These are phyloP conservation scores for Rhinophrynus dorsalis DNA, from an alignment of 2,797 vertebrate genomes.

Conservation along the genomic window DNA sequence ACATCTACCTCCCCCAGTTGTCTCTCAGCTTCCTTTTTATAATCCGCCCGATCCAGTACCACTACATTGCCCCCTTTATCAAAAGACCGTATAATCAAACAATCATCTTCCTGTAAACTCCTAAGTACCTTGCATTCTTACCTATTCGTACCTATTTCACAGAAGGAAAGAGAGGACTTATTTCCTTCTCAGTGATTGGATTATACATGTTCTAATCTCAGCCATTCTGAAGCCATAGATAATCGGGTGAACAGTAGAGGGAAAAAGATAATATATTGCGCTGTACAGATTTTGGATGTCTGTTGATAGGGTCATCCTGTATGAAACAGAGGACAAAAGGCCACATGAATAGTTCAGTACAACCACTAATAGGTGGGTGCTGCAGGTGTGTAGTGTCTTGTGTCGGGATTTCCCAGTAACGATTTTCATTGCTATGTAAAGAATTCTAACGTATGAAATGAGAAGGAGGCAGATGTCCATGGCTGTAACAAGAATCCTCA, in stretches of 20 bases:
- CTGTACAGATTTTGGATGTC: no score
- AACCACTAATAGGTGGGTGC: constrained; percentile 50
- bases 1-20: no score
- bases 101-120: no score
- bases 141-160: no score
- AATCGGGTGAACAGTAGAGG: background rate
- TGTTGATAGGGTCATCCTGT: constrained; percentile 2
- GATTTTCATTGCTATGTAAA: constrained; percentile 31
- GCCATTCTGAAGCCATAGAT: constrained; percentile 25
- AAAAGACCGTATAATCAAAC: no score
- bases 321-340: constrained; percentile 29
- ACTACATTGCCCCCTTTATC: no score
- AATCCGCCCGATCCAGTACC: no score
- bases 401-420: constrained; percentile 12
- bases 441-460: constrained; percentile 48
- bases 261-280: constrained; percentile 22
- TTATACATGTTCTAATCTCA: constrained; percentile 1
- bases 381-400: constrained; percentile 53
- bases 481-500: constrained; percentile 38
- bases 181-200: background rate
- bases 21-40: no score
- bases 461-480: constrained; percentile 50
- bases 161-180: no score
- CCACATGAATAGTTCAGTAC: constrained; percentile 46
- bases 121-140: no score